Percentiles rank a stretch among this genome's conserved stretches.
Conservation (phyloP, 2,888 invertebrate genomes). For the Lymantria dispar region DNA sequence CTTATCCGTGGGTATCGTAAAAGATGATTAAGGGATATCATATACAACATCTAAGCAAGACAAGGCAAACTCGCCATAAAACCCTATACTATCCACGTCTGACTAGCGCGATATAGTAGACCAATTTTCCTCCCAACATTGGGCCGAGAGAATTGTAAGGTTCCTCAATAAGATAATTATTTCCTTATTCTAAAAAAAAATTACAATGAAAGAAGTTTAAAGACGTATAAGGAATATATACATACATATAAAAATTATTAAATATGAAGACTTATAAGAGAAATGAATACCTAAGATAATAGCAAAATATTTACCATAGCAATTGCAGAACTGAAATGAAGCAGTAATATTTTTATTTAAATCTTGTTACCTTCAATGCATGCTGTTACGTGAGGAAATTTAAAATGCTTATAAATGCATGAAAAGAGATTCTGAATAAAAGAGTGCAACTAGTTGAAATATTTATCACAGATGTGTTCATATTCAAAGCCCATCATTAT, state of each 20-base stretch:
- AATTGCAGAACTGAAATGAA: not conserved
- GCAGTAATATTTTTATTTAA: constrained; percentile 2
- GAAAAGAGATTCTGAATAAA: constrained; percentile 26
- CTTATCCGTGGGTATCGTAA: too few relatives aligned
- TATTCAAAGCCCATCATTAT: not conserved
- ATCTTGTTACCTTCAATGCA: constrained; percentile 3
- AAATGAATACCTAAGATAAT: not conserved
- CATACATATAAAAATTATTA: not conserved
- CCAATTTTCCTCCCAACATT: too few relatives aligned
- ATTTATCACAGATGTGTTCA: constrained; percentile 27
- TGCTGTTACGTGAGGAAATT: constrained; percentile 13
- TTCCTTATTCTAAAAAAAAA: too few relatives aligned
- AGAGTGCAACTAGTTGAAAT: constrained; percentile 22
- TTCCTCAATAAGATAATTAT: too few relatives aligned
- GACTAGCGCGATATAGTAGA: too few relatives aligned
- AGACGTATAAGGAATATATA: not conserved
- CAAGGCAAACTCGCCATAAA: too few relatives aligned
- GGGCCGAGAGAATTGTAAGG: too few relatives aligned
- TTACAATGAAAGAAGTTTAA: too few relatives aligned
- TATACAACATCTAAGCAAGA: too few relatives aligned
- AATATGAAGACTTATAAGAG: not conserved
- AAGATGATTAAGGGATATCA: too few relatives aligned
- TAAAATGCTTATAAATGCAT: constrained; percentile 22
- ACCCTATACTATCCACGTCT: too few relatives aligned
- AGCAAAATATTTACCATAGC: not conserved